phyloP scores from a whole-genome alignment of 2,113 vertebrate genomes.

The Dipodomys stephensi region DNA sequence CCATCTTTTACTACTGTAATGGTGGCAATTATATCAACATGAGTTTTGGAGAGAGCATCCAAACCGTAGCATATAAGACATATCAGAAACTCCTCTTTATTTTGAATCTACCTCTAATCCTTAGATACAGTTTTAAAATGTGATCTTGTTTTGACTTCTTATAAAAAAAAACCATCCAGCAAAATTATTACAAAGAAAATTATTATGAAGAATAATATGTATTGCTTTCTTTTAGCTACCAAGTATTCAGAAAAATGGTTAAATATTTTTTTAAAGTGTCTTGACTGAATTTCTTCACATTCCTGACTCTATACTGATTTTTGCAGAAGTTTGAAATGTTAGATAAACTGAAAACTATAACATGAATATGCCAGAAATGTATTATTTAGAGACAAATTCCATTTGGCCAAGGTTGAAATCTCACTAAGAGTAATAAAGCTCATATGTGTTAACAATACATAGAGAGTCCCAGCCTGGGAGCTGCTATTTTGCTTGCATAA shows the following conservation, averaged over 20 bases:
- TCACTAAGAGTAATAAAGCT: not conserved
- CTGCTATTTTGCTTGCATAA: not conserved
- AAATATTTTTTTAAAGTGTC: not conserved
- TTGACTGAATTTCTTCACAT: slow-evolving; percentile 21
- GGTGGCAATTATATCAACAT: not conserved
- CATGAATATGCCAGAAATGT: not conserved
- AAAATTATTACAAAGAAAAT: not conserved
- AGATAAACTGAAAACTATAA: not conserved
- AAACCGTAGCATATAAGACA: too few species aligned
- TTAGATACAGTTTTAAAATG: not conserved
- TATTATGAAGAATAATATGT: slow-evolving; percentile 15
- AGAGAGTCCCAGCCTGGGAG: not conserved
- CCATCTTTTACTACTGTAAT: not conserved
- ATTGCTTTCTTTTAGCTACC: not conserved
- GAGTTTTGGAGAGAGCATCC: not conserved
- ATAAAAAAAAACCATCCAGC: not conserved
- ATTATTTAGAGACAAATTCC: not conserved
- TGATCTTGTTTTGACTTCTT: not conserved
- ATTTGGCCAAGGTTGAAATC: not conserved
- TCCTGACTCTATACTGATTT: not conserved
- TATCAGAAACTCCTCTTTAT: not conserved
- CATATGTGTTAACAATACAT: not conserved
- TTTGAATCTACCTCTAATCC: not conserved
- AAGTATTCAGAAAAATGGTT: not conserved
- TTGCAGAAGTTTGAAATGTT: not conserved